phyloP scores from a whole-genome alignment of 2,113 vertebrate genomes.

The Isichthys henryi region DNA sequence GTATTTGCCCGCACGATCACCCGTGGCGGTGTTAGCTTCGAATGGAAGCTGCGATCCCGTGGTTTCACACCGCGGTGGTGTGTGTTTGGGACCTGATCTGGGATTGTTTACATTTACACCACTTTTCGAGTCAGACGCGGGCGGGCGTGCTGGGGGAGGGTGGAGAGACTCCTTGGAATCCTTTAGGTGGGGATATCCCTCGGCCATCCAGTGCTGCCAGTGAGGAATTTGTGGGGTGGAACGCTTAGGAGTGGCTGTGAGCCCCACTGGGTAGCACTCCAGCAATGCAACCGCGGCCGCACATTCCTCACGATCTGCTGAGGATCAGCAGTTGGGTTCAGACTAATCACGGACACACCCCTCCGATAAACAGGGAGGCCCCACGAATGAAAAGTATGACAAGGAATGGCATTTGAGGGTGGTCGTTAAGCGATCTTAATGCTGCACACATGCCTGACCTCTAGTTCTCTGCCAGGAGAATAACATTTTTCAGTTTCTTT shows the following conservation, averaged over 20 bases:
- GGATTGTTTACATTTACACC: constrained; percentile 46
- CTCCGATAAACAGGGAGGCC: not conserved
- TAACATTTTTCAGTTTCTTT: not conserved
- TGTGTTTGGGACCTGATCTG: constrained; percentile 12
- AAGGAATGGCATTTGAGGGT: not conserved
- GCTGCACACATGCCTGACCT: not conserved
- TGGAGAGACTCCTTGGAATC: not conserved
- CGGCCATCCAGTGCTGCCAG: not conserved
- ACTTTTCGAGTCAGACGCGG: not conserved
- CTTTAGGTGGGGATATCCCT: not conserved
- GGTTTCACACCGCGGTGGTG: not conserved
- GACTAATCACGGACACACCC: not conserved
- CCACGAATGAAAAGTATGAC: not conserved
- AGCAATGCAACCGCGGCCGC: not conserved
- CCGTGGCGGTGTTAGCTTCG: not conserved
- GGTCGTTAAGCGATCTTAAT: not conserved
- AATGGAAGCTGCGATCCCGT: not conserved
- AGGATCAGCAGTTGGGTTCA: constrained; percentile 11
- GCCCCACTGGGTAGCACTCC: constrained; percentile 10
- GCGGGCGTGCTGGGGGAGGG: not conserved
- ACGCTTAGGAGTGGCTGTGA: constrained; percentile 20
- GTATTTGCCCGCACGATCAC: not conserved
- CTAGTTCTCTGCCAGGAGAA: not conserved
- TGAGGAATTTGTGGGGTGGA: not conserved
- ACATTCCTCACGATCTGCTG: constrained; percentile 15